phyloP scores from a whole-genome alignment of 2,888 invertebrate genomes.

The Drosophila acutilabella region DNA sequence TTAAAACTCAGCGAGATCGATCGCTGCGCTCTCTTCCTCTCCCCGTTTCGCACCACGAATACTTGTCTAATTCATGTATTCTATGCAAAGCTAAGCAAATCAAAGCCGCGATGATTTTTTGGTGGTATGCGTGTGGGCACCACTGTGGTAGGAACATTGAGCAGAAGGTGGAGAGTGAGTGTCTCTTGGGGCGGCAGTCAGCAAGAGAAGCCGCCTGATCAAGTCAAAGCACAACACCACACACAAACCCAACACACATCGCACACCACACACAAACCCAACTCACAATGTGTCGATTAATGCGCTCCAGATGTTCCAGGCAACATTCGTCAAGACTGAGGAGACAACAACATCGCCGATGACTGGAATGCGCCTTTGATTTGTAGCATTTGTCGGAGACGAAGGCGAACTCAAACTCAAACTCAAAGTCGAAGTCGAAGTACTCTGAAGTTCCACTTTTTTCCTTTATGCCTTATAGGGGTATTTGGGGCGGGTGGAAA shows the following conservation, averaged over 20 bases:
- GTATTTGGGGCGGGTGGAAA: constrained; percentile 20
- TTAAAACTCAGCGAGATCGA: no score
- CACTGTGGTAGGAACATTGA: neutral
- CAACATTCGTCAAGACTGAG: constrained; percentile 40
- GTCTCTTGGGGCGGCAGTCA: constrained; percentile 23
- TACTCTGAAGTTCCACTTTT: constrained; percentile 38
- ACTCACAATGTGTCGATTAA: constrained; percentile 77
- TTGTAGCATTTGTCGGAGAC: constrained; percentile 61
- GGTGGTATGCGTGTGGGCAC: no score
- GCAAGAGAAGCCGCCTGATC: constrained; percentile 56
- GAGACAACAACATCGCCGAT: constrained; percentile 36
- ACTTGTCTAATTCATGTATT: no score
- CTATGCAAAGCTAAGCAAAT: no score
- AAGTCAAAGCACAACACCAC: constrained; percentile 37
- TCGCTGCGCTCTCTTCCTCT: no score
- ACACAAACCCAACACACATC: constrained; percentile 18
- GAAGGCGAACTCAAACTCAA: constrained; percentile 22
- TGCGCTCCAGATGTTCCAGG: constrained; percentile 76
- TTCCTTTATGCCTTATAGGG: constrained; percentile 43
- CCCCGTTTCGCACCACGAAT: no score
- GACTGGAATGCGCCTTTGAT: constrained; percentile 76
- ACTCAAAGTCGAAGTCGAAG: constrained; percentile 26
- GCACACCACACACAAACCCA: constrained; percentile 14
- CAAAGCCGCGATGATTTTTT: no score
- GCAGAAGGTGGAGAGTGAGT: neutral